Base-by-base conservation (phyloP, 2,888 invertebrate genomes). In the Arctia plantaginis region DNA sequence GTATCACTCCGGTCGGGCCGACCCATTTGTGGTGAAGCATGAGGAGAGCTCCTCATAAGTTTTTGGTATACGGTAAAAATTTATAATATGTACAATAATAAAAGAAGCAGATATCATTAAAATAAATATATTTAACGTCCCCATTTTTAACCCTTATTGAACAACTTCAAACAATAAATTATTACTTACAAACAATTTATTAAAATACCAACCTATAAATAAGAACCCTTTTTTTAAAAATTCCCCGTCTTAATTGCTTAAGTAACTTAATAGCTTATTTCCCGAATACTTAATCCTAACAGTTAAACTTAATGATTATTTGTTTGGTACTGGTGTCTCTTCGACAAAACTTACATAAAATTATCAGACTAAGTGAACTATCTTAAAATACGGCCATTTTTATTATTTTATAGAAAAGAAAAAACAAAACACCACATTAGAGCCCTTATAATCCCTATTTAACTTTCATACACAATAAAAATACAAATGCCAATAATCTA, bases 271-370 rank as follows among this genome's bases (percentile, higher is more conserved):
- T 74, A 72, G 77, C 30, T 71, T 72, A 74, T 66, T 74, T 39
- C 69, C 74, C 76, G 27, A 78, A 76, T 72, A 41, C 39, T 82
- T 72, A 74, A 66, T 65, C 81, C 73, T 74, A 71, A 74, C 78
- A 69, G 39, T 72, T 78, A 71, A 27, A 73, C 79, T 84, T 90
- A 91, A 81, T 93, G 94, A 94, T 88, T 93, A 94, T 94, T 88
- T 86, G 88, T 91, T 92, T 89, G 94, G 94, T 94, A 94, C 94
- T 92, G 94, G 94, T 87, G 91, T 89, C 90, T 80, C 77, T 79
- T 67, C 70, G 90, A 90, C 89, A 84, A 82, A 77, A 79, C 71
- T 78, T 81, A 76, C 72, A 65, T 75, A 78, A 77, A 83, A 65
- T 71, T 77, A 80, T 78, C 72, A 84, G 66, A 76, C 74, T 82